These are phyloP conservation scores for Choreutis nemorana DNA, from an alignment of 2,888 invertebrate genomes.

Conservation along the genomic window DNA sequence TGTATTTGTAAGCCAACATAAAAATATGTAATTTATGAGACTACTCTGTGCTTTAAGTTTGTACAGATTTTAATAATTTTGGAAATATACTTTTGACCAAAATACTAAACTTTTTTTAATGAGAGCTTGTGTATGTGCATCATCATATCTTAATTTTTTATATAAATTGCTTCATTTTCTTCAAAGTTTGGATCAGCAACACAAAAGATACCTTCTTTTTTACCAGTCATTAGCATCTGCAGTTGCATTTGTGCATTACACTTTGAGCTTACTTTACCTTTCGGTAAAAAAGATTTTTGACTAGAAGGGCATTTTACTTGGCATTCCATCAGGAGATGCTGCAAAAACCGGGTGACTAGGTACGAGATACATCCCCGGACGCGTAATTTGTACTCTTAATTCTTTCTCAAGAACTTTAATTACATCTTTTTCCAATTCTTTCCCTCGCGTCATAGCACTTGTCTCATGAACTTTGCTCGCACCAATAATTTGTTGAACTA, in stretches of 20 bases:
- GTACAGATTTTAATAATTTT: slow-evolving; percentile 6
- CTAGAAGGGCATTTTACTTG: slow-evolving; percentile 8
- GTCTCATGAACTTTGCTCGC: slow-evolving; percentile 5
- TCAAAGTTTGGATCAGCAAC: not conserved
- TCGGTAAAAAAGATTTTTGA: slow-evolving; percentile 5
- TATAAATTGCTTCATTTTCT: no score
- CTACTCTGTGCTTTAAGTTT: slow-evolving; percentile 4
- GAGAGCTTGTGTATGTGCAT: slow-evolving; percentile 3
- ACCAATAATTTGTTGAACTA: not conserved
- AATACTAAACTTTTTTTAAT: slow-evolving; percentile 4
- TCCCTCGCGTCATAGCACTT: slow-evolving; percentile 6
- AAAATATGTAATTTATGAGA: slow-evolving; percentile 5
- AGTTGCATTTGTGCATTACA: slow-evolving; percentile 8
- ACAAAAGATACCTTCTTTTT: not conserved
- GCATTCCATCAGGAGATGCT: slow-evolving; percentile 9
- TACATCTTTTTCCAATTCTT: slow-evolving; percentile 7
- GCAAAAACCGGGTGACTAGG: slow-evolving; percentile 7
- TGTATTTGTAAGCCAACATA: slow-evolving; percentile 3
- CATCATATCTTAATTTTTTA: slow-evolving; percentile 4
- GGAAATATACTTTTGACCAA: slow-evolving; percentile 7
- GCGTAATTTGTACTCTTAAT: slow-evolving; percentile 6
- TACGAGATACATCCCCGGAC: slow-evolving; percentile 6
- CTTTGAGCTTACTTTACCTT: slow-evolving; percentile 3
- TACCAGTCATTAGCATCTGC: slow-evolving; percentile 2
- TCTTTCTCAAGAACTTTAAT: slow-evolving; percentile 5